A percentile compares a stretch with the other conserved stretches of the same genome.
Conservation (phyloP, 2,113 vertebrate genomes). For the Charina bottae region DNA sequence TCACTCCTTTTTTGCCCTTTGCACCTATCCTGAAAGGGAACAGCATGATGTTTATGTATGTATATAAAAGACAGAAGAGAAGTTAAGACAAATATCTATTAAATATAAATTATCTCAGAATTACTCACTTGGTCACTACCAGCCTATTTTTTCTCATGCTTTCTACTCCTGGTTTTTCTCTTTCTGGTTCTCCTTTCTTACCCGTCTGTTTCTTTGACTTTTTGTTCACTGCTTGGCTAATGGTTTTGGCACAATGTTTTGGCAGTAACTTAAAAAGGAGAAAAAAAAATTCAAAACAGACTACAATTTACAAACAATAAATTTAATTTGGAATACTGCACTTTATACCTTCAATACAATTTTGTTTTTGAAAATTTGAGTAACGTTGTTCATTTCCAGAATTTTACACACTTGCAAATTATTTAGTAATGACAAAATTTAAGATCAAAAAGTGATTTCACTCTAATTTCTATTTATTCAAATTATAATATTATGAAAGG, state of each 20-base stretch:
- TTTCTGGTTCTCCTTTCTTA: slow-evolving; percentile 97
- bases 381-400: neutral
- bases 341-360: neutral
- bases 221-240: slow-evolving; percentile 99
- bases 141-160: slow-evolving; percentile 99
- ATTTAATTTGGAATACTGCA: neutral
- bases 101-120: neutral
- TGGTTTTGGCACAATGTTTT: slow-evolving; percentile 99
- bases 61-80: slow-evolving; percentile 1
- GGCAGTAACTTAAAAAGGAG: slow-evolving; percentile 85
- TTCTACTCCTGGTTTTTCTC: slow-evolving; percentile 97
- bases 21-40: neutral
- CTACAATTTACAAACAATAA: slow-evolving; percentile 7
- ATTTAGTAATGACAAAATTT: neutral
- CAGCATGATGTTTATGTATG: neutral
- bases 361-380: neutral
- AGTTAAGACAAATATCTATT: neutral
- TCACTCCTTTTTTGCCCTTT: neutral
- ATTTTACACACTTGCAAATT: neutral
- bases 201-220: slow-evolving; percentile 97
- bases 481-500: neutral
- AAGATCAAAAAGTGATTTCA: neutral
- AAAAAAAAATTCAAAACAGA: slow-evolving; percentile 53
- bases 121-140: slow-evolving; percentile 95
- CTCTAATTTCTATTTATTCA: neutral